A percentile compares a stretch with the other conserved stretches of the same genome.
These are phyloP conservation scores for Urocitellus parryii DNA, from an alignment of 2,113 vertebrate genomes.

Conservation along the genomic window DNA sequence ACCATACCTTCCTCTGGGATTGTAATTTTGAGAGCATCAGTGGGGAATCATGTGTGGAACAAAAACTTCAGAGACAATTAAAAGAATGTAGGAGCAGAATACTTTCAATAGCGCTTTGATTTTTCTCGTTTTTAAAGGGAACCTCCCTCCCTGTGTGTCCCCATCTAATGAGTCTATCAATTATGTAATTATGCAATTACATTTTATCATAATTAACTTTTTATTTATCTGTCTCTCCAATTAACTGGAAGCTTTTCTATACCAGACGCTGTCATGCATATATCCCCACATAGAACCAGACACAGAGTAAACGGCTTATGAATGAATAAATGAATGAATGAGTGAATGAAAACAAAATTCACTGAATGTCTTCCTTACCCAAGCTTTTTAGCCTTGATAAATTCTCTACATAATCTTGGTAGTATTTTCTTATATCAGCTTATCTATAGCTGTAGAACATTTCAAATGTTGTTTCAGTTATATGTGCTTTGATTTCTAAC, in stretches of 20 bases:
- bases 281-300: background rate
- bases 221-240: background rate
- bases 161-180: background rate
- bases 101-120: background rate
- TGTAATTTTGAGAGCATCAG: background rate
- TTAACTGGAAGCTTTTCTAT: background rate
- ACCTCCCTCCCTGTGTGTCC: background rate
- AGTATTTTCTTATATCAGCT: background rate
- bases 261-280: background rate
- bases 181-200: too few species aligned
- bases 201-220: background rate
- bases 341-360: background rate
- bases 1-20: background rate
- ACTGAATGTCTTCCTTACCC: background rate
- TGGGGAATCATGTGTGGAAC: background rate
- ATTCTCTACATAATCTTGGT: background rate
- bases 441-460: background rate
- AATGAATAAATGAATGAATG: background rate
- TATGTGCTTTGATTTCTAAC: constrained; percentile 9
- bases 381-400: background rate
- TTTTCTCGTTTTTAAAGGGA: background rate
- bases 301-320: background rate
- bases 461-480: background rate
- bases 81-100: background rate
- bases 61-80: background rate